phyloP scores from a whole-genome alignment of 2,888 invertebrate genomes.

The Sminthurides aquaticus region DNA sequence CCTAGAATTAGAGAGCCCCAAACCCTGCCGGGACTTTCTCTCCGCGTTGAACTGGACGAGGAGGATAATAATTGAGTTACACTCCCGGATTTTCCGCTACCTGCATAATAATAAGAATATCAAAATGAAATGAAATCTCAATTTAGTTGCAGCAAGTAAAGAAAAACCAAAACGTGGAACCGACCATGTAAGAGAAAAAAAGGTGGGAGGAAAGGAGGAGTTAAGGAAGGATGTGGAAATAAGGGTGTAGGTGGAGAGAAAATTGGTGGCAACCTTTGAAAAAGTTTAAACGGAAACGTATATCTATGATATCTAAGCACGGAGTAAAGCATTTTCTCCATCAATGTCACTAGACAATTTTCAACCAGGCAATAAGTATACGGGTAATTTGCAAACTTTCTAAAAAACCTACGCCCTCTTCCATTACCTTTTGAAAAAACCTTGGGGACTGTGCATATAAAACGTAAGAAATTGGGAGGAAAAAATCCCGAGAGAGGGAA shows the following conservation, averaged over 20 bases:
- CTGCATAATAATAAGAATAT: constrained; percentile 20
- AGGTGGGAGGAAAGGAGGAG: not conserved
- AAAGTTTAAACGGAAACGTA: not conserved
- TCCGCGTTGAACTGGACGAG: constrained; percentile 24
- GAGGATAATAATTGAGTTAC: constrained; percentile 36
- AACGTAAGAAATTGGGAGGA: not conserved
- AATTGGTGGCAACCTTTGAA: not conserved
- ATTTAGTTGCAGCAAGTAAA: not conserved
- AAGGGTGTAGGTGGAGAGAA: not conserved
- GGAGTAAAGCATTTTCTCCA: not conserved
- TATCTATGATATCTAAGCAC: not conserved
- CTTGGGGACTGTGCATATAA: not conserved
- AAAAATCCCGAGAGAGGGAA: not conserved
- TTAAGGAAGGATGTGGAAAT: not conserved
- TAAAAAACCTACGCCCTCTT: not conserved
- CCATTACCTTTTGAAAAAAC: not conserved
- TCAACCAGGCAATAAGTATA: not conserved
- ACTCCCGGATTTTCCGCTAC: constrained; percentile 35
- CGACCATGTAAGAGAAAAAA: no score
- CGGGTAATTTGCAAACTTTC: not conserved
- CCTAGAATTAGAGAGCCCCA: not conserved
- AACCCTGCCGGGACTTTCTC: not conserved
- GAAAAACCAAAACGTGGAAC: not conserved
- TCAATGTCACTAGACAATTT: not conserved
- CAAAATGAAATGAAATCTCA: not conserved